phyloP scores from a whole-genome alignment of 2,113 vertebrate genomes.

The Progne subis region DNA sequence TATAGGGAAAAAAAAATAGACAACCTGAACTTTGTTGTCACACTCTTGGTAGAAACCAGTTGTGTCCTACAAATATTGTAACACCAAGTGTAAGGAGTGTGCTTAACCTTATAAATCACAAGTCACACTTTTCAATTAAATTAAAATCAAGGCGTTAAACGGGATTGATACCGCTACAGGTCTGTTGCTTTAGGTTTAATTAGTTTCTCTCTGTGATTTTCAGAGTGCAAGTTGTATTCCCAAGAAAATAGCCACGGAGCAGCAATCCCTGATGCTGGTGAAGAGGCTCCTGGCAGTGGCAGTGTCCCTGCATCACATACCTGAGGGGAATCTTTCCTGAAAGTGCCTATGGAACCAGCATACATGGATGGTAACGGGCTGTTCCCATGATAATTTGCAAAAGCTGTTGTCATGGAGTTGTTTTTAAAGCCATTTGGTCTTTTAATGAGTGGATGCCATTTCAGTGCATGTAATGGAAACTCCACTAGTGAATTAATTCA shows the following conservation, averaged over 20 bases:
- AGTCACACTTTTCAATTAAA: neutral
- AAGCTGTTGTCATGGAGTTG: too few relatives aligned
- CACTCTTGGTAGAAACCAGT: rapidly evolving
- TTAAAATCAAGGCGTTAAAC: rapidly evolving
- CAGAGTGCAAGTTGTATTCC: conserved; percentile 81
- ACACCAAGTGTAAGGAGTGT: neutral
- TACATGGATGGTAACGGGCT: conserved; percentile 86
- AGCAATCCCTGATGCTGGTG: conserved; percentile 88
- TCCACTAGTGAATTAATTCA: neutral
- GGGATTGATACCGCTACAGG: rapidly evolving
- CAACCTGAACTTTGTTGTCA: neutral
- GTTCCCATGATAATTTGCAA: neutral
- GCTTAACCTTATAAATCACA: rapidly evolving
- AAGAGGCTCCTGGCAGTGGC: conserved; percentile 94
- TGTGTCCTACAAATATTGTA: rapidly evolving
- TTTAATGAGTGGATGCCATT: neutral
- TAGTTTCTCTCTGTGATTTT: neutral
- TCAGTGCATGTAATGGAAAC: neutral
- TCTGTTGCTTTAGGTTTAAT: neutral
- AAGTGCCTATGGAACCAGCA: conserved; percentile 90
- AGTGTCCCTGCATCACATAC: conserved; percentile 92
- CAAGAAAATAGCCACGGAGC: conserved; percentile 81
- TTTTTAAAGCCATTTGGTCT: neutral
- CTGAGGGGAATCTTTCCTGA: conserved; percentile 94
- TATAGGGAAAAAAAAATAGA: rapidly evolving